Conservation (phyloP, 2,888 invertebrate genomes). For the Calameuta filiformis region DNA sequence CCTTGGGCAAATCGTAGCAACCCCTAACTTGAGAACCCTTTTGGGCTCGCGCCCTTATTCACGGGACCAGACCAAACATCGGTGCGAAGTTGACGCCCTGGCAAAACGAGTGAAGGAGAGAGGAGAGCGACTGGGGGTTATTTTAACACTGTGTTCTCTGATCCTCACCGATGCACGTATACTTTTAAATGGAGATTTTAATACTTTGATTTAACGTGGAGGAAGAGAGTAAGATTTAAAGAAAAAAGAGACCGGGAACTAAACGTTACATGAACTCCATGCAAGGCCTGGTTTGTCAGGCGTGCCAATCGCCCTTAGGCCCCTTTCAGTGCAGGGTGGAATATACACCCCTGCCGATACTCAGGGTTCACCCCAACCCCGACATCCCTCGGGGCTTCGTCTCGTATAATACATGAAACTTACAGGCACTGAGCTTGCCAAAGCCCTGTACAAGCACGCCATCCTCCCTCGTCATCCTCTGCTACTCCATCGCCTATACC, state of each 20-base stretch:
- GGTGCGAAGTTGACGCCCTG: not conserved
- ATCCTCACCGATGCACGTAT: not conserved
- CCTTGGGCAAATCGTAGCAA: not conserved
- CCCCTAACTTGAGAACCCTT: not conserved
- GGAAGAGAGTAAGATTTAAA: not conserved
- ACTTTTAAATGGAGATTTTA: not conserved
- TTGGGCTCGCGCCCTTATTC: not conserved
- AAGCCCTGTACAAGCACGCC: slow-evolving; percentile 32
- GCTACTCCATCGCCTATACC: slow-evolving; percentile 5
- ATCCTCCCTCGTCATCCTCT: slow-evolving; percentile 12
- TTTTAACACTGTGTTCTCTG: not conserved
- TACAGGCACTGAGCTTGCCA: slow-evolving; percentile 46
- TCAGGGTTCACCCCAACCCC: slow-evolving; percentile 66
- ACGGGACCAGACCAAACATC: not conserved
- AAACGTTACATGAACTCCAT: not conserved
- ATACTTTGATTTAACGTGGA: not conserved
- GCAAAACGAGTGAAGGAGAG: not conserved
- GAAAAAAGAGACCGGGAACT: not conserved
- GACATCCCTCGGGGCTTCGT: slow-evolving; percentile 57
- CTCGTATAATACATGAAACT: slow-evolving; percentile 43
- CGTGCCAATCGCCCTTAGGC: slow-evolving; percentile 60
- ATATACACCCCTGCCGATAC: slow-evolving; percentile 59
- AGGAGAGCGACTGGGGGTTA: not conserved
- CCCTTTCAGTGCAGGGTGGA: slow-evolving; percentile 66
- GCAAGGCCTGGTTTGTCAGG: not conserved